Conservation (phyloP, 2,888 invertebrate species). For the Helicoverpa assulta region DNA sequence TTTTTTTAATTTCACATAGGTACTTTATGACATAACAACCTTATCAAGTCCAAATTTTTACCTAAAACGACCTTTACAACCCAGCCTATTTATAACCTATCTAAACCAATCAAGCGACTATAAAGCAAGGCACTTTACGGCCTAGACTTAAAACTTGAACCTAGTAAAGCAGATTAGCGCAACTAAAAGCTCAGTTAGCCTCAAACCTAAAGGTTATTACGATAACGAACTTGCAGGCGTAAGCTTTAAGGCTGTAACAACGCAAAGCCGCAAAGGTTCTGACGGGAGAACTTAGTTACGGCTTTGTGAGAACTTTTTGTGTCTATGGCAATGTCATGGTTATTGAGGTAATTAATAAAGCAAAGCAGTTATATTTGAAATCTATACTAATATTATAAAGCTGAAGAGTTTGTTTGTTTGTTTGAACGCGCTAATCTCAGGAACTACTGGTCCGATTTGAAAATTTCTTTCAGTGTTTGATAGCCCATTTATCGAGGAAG, state of each 20-base stretch:
- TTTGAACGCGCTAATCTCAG: no score
- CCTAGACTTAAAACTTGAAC: conserved; percentile 29
- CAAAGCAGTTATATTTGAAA: no score
- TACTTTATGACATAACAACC: no score
- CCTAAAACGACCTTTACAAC: not conserved
- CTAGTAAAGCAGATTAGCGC: conserved; percentile 25
- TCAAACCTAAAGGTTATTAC: conserved; percentile 42
- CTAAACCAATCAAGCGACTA: conserved; percentile 4
- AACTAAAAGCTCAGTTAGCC: conserved; percentile 43
- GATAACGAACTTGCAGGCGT: conserved; percentile 47
- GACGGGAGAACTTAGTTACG: conserved; percentile 1
- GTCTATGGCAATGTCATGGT: not conserved
- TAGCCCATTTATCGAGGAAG: no score
- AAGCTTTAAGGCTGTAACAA: conserved; percentile 23
- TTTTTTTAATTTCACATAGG: no score
- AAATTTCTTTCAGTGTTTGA: no score
- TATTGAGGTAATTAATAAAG: no score
- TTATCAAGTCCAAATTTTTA: not conserved
- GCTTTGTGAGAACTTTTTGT: not conserved
- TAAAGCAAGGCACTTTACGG: conserved; percentile 27
- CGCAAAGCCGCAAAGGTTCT: conserved; percentile 40
- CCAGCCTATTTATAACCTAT: not conserved
- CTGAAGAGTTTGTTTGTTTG: no score
- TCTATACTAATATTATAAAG: no score
- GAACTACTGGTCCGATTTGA: no score